Conservation (phyloP, 1,140 invertebrate genomes). For the Tribolium castaneum region DNA sequence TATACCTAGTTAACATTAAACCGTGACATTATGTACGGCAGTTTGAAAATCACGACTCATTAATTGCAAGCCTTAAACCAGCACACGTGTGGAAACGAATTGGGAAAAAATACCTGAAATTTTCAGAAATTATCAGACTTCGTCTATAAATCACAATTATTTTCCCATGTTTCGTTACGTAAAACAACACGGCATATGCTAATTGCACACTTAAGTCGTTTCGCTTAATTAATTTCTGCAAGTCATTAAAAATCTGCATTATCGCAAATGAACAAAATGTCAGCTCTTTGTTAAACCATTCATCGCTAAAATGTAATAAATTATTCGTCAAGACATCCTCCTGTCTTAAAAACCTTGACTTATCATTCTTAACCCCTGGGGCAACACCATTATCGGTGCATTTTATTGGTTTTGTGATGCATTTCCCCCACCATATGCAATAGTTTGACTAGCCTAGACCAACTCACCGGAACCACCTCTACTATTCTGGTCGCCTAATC, state of each 20-base stretch:
- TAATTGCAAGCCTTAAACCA: neutral
- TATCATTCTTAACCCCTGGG: neutral
- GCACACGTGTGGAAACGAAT: neutral
- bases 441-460: constrained; percentile 55
- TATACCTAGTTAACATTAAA: neutral
- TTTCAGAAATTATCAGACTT: no score
- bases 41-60: neutral
- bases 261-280: neutral
- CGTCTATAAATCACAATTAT: no score
- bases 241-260: neutral
- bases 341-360: neutral
- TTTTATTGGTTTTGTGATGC: constrained; percentile 24
- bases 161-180: neutral
- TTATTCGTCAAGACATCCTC: neutral
- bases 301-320: neutral
- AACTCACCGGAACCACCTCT: constrained; percentile 42
- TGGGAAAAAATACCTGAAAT: neutral
- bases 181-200: neutral
- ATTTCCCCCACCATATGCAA: neutral
- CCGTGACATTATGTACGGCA: neutral
- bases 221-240: neutral
- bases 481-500: constrained; percentile 51
- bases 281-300: neutral
- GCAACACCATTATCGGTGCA: neutral
- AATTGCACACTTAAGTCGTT: neutral